These are phyloP conservation scores for Noctilio leporinus DNA, from an alignment of 2,113 vertebrate genomes.

Conservation along the genomic window DNA sequence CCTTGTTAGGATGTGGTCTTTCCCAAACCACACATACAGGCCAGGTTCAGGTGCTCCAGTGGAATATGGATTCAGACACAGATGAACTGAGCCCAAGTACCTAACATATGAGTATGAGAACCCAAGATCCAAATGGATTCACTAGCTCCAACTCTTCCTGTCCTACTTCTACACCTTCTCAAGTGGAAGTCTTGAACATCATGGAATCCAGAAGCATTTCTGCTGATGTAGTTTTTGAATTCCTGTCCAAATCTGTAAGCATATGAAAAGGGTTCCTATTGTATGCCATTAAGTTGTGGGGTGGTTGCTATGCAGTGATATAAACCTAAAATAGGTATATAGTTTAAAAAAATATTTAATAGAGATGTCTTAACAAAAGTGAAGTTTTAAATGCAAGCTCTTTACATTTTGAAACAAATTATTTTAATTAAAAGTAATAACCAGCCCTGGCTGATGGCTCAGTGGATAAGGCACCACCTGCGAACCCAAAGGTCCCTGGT, in stretches of 20 bases:
- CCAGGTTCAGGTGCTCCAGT: no score
- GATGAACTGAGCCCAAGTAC: background rate
- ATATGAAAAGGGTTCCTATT: background rate
- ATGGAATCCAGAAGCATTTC: fast-evolving
- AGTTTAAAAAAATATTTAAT: background rate
- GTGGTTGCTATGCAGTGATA: background rate
- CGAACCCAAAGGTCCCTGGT: no score
- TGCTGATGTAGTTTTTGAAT: background rate
- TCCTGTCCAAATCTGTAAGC: background rate
- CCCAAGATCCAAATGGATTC: background rate
- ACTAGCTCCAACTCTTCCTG: background rate
- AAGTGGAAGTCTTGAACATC: background rate
- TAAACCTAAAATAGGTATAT: background rate
- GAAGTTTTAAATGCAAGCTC: background rate
- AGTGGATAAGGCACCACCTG: no score
- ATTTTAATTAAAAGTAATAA: background rate
- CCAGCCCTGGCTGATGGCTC: no score
- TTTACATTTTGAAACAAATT: background rate
- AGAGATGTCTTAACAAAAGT: background rate
- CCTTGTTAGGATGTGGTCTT: background rate
- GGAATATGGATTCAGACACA: background rate
- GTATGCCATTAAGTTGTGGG: background rate
- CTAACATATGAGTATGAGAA: background rate
- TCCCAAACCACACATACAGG: background rate
- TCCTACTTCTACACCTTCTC: background rate